Evolutionary conservation across 2,888 invertebrate species (phyloP).

Genomic region (Drosophila sordidula): DNA sequence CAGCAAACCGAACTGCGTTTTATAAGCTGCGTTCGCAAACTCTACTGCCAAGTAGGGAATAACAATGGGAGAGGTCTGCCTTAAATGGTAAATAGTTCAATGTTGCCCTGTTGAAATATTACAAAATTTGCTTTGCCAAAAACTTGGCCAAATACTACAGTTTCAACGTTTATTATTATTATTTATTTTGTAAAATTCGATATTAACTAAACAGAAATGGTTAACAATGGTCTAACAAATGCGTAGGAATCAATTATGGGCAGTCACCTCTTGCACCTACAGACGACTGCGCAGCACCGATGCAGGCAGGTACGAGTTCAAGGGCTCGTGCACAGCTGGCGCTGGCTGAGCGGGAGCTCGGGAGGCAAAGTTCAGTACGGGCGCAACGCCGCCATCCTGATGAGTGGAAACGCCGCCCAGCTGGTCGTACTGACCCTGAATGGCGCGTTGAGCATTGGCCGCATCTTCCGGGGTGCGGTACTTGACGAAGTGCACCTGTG

Average conservation of each 20-base stretch:
- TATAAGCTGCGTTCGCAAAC: conserved; percentile 55
- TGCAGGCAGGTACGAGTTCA: conserved; percentile 70
- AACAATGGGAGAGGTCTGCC: conserved; percentile 22
- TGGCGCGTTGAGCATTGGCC: conserved; percentile 78
- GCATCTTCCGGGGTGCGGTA: conserved; percentile 83
- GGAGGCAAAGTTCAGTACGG: conserved; percentile 79
- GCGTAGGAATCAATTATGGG: conserved; percentile 42
- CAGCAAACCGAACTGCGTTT: conserved; percentile 37
- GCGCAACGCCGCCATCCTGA: conserved; percentile 78
- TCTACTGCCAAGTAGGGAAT: conserved; percentile 39
- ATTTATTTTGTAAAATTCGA: conserved; percentile 45
- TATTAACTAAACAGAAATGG: conserved; percentile 44
- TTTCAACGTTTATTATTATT: conserved; percentile 20
- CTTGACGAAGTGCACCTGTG: conserved; percentile 83
- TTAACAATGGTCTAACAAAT: conserved; percentile 51
- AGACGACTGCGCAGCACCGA: conserved; percentile 68
- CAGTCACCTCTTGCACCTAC: conserved; percentile 41
- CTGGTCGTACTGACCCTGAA: conserved; percentile 81
- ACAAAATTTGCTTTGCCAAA: conserved; percentile 31
- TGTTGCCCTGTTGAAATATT: conserved; percentile 35
- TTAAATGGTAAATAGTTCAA: conserved; percentile 67
- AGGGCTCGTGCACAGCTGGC: conserved; percentile 42
- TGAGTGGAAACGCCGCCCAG: conserved; percentile 69
- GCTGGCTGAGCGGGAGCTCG: conserved; percentile 44
- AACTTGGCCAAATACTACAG: conserved; percentile 15